Percentiles rank a stretch among this genome's conserved stretches.
Conservation (phyloP, 2,888 invertebrate genomes). For the Lasius platythorax region DNA sequence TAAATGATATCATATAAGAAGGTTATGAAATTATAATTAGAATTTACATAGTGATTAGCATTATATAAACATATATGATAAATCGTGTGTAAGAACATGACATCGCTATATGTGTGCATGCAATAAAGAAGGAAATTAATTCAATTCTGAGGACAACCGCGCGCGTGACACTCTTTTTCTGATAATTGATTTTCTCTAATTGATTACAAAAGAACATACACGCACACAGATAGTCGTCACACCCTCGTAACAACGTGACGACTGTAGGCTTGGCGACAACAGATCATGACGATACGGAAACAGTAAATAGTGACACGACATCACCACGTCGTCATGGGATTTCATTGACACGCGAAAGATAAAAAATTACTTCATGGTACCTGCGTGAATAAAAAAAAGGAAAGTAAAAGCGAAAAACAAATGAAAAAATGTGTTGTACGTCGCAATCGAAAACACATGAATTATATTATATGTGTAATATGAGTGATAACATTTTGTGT, state of each 20-base stretch:
- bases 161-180: neutral
- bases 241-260: conserved; percentile 38
- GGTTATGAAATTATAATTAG: too few species aligned
- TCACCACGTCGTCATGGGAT: conserved; percentile 25
- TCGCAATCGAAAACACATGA: neutral
- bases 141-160: conserved; percentile 19
- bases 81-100: neutral
- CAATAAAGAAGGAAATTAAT: conserved; percentile 44
- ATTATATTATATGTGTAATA: too few species aligned
- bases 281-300: conserved; percentile 15
- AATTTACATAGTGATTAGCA: too few species aligned
- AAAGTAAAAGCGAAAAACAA: neutral
- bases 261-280: conserved; percentile 42
- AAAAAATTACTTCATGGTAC: conserved; percentile 40
- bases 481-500: neutral
- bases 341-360: conserved; percentile 46
- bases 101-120: neutral
- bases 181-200: conserved; percentile 16
- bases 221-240: conserved; percentile 44
- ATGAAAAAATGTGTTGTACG: neutral
- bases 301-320: conserved; percentile 40
- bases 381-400: neutral
- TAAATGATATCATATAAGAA: too few species aligned
- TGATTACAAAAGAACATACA: conserved; percentile 44
- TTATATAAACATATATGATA: too few species aligned